phyloP scores from a whole-genome alignment of 1,140 invertebrate species.

The Drosophila asahinai region DNA sequence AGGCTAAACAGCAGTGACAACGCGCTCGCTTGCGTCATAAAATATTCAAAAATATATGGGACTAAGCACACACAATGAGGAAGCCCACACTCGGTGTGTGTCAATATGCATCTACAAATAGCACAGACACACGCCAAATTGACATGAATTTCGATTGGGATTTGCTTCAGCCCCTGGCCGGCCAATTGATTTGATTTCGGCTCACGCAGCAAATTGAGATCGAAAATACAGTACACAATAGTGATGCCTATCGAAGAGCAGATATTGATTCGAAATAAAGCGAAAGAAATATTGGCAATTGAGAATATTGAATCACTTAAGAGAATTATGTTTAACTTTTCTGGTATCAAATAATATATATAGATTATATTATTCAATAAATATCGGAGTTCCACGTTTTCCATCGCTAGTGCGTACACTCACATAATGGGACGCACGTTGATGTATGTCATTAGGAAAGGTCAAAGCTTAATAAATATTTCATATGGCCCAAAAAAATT shows the following conservation, averaged over 20 bases:
- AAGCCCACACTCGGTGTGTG: conserved; percentile 12
- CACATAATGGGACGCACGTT: background rate
- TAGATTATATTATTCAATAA: background rate
- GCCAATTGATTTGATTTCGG: conserved; percentile 54
- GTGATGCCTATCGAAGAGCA: background rate
- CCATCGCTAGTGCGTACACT: background rate
- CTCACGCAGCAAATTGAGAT: conserved; percentile 12
- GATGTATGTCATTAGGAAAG: conserved; percentile 23
- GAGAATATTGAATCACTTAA: background rate
- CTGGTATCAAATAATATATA: no score
- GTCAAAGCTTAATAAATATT: conserved; percentile 42
- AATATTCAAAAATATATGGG: conserved; percentile 71
- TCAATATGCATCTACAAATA: conserved; percentile 31
- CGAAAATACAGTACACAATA: background rate
- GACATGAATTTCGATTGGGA: conserved; percentile 48
- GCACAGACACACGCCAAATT: conserved; percentile 26
- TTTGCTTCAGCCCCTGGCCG: conserved; percentile 35
- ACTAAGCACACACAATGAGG: conserved; percentile 19
- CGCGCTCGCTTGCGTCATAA: conserved; percentile 50
- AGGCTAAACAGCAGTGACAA: conserved; percentile 44
- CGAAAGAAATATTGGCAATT: background rate
- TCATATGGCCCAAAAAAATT: conserved; percentile 4
- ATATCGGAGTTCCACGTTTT: background rate
- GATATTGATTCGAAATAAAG: background rate
- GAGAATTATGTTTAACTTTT: no score